Percentiles rank a stretch among this genome's conserved stretches.
These are phyloP conservation scores for Apamea epomidion DNA, from an alignment of 2,888 invertebrate genomes.

Conservation along the genomic window DNA sequence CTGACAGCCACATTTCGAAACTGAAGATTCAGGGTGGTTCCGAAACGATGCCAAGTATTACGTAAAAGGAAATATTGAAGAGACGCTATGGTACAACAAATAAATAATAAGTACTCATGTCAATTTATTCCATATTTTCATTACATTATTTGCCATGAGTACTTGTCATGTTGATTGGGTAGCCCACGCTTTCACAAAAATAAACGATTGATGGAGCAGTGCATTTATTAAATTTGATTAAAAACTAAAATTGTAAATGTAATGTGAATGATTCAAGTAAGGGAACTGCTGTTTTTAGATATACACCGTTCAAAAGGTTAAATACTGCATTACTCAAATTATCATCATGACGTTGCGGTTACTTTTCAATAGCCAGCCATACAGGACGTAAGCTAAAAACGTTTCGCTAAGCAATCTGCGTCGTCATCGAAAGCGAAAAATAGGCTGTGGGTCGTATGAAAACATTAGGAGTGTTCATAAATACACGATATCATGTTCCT, in stretches of 20 bases:
- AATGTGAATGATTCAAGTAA: conserved; percentile 8
- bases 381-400: conserved; percentile 72
- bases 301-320: conserved; percentile 27
- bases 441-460: conserved; percentile 62
- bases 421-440: conserved; percentile 67
- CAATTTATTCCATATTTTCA: conserved; percentile 41
- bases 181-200: background rate
- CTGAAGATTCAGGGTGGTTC: conserved; percentile 75
- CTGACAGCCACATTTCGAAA: conserved; percentile 80
- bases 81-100: conserved; percentile 74
- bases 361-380: conserved; percentile 58
- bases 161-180: conserved; percentile 17
- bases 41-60: conserved; percentile 85
- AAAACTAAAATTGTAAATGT: conserved; percentile 4
- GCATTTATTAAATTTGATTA: conserved; percentile 5
- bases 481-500: conserved; percentile 27
- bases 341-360: conserved; percentile 66
- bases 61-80: conserved; percentile 78
- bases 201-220: conserved; percentile 8
- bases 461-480: conserved; percentile 57
- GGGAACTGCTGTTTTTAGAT: conserved; percentile 8
- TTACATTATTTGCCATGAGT: conserved; percentile 15
- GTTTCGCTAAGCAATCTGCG: conserved; percentile 68
- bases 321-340: conserved; percentile 59
- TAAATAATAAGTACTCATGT: conserved; percentile 46